These are phyloP conservation scores for Augiades crinisus DNA, from an alignment of 2,888 invertebrate species.

Conservation along the genomic window DNA sequence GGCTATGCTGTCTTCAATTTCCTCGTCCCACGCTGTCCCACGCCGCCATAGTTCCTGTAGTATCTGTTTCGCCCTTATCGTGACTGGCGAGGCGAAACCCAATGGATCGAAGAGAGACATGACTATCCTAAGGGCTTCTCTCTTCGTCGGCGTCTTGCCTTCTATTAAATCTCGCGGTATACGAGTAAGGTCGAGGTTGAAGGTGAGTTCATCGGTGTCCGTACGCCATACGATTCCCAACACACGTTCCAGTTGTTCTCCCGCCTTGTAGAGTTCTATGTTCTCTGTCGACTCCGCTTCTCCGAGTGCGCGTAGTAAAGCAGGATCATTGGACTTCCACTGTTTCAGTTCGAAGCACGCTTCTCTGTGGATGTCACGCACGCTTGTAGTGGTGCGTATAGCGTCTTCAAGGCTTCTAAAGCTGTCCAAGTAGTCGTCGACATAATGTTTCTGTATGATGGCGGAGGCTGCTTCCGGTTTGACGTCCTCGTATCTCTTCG, in stretches of 20 bases:
- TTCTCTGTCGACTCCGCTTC: neutral
- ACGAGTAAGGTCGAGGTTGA: too few relatives aligned
- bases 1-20: constrained; percentile 14
- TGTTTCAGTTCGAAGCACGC: constrained; percentile 17
- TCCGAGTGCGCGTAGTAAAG: neutral
- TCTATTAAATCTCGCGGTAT: neutral
- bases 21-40: neutral
- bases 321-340: constrained; percentile 17
- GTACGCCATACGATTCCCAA: constrained; percentile 31
- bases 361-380: constrained; percentile 12
- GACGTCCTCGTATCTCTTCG: neutral
- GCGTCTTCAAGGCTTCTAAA: constrained; percentile 33
- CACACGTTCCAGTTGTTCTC: constrained; percentile 25
- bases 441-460: neutral
- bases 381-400: neutral
- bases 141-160: constrained; percentile 23
- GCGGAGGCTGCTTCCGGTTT: neutral
- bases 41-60: neutral
- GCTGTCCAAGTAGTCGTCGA: constrained; percentile 30
- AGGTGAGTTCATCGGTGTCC: too few relatives aligned
- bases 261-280: constrained; percentile 1
- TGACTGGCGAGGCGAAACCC: constrained; percentile 26
- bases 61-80: neutral
- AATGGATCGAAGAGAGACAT: constrained; percentile 29
- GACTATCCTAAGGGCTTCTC: constrained; percentile 21